Conservation (phyloP, 2,888 invertebrate genomes). For the Rotaria macrura region DNA sequence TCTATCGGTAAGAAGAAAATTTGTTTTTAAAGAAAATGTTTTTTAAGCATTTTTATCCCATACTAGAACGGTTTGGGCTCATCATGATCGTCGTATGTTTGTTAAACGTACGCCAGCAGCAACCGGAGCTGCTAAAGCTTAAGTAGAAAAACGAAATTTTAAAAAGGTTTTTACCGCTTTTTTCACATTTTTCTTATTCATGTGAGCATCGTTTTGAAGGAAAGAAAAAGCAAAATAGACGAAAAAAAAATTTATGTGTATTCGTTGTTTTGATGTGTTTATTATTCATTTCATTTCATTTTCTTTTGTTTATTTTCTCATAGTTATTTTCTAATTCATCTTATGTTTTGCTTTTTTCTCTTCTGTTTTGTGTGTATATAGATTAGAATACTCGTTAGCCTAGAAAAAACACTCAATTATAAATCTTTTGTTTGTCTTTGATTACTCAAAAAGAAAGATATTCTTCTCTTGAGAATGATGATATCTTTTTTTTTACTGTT, state of each 20-base stretch:
- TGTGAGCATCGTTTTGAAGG: too few species aligned
- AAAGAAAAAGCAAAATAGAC: neutral
- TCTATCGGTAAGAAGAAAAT: neutral
- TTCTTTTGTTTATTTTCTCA: conserved; percentile 5
- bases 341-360: neutral
- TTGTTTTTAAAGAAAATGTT: neutral
- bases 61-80: conserved; percentile 7
- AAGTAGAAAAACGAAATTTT: neutral
- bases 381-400: neutral
- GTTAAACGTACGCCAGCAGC: neutral
- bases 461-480: neutral
- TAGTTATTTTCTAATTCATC: conserved; percentile 3
- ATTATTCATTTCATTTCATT: neutral
- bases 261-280: neutral
- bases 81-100: conserved; percentile 18
- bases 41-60: neutral
- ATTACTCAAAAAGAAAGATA: neutral
- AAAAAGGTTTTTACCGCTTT: too few species aligned
- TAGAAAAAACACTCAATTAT: neutral
- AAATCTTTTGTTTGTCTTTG: neutral
- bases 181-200: too few species aligned
- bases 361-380: neutral
- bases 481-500: neutral
- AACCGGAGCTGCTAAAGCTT: neutral
- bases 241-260: neutral